A percentile compares a stretch with the other conserved stretches of the same genome.
Conservation (phyloP, 2,113 vertebrate species). For the Proteles cristata region DNA sequence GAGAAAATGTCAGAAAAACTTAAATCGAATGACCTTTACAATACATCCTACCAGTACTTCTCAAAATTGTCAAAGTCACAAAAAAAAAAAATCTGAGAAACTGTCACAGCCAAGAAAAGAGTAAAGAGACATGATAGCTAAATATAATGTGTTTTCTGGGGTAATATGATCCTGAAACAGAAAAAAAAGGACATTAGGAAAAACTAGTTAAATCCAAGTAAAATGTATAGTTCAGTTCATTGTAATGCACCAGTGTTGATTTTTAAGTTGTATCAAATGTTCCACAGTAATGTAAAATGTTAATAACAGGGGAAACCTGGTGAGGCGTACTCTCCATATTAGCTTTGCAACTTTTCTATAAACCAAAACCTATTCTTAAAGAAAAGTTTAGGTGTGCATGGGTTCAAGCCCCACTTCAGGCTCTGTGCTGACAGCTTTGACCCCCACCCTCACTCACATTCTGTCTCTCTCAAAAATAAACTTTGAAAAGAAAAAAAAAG, state of each 20-base stretch:
- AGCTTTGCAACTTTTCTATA: not conserved
- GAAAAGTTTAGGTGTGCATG: not conserved
- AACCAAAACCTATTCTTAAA: not conserved
- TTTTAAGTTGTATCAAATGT: not conserved
- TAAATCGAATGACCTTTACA: not conserved
- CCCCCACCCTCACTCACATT: too few relatives aligned
- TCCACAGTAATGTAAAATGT: not conserved
- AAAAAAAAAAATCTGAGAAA: constrained; percentile 7
- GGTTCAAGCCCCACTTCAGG: too few relatives aligned
- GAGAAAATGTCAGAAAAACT: not conserved
- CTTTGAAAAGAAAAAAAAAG: not conserved
- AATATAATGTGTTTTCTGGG: not conserved
- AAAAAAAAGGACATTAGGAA: not conserved
- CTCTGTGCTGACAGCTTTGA: too few relatives aligned
- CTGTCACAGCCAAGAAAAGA: not conserved
- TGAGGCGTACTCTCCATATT: not conserved
- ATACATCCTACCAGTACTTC: not conserved
- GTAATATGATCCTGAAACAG: not conserved
- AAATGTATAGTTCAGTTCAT: not conserved
- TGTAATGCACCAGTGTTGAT: not conserved
- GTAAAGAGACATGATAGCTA: not conserved
- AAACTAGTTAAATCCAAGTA: not conserved
- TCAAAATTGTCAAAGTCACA: constrained; percentile 9
- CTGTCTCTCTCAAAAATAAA: too few relatives aligned
- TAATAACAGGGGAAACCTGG: not conserved